Percentiles rank a stretch among this genome's conserved stretches.
These are phyloP conservation scores for Ursus arctos DNA, from an alignment of 2,113 vertebrate genomes.

Conservation along the genomic window DNA sequence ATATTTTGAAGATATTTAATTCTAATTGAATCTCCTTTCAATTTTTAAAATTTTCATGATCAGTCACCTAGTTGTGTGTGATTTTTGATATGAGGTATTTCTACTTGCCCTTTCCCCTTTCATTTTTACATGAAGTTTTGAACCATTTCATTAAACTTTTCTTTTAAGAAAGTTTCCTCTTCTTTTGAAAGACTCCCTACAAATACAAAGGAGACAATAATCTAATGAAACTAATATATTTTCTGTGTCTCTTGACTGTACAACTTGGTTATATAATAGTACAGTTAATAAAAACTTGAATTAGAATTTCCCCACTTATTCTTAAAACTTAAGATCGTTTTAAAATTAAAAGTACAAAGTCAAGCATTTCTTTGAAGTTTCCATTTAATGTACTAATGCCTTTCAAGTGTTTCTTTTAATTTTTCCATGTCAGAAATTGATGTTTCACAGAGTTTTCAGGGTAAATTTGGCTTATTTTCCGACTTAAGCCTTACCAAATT, in stretches of 20 bases:
- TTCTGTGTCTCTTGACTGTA: slow-evolving; percentile 61
- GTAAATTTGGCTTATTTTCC: slow-evolving; percentile 48
- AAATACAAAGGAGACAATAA: slow-evolving; percentile 67
- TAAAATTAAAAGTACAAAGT: slow-evolving; percentile 75
- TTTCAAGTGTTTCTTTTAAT: slow-evolving; percentile 67
- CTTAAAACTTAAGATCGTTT: slow-evolving; percentile 71
- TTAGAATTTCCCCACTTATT: slow-evolving; percentile 65
- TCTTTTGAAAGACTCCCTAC: slow-evolving; percentile 63
- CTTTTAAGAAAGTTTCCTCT: slow-evolving; percentile 36
- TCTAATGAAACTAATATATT: slow-evolving; percentile 74
- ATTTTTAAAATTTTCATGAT: slow-evolving; percentile 46
- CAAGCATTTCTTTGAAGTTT: slow-evolving; percentile 71
- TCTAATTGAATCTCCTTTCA: slow-evolving; percentile 38
- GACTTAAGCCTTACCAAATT: slow-evolving; percentile 33
- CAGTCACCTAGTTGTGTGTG: slow-evolving; percentile 37
- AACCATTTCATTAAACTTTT: slow-evolving; percentile 50
- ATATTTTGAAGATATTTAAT: slow-evolving; percentile 37
- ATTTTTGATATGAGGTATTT: slow-evolving; percentile 70
- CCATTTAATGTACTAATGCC: slow-evolving; percentile 61
- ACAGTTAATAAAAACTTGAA: slow-evolving; percentile 71
- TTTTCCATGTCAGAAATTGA: slow-evolving; percentile 56
- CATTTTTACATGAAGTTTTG: slow-evolving; percentile 54
- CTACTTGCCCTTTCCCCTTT: background rate
- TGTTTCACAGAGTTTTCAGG: slow-evolving; percentile 50
- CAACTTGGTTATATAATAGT: slow-evolving; percentile 67